Conservation (phyloP, 2,113 vertebrate species). For the Petaurus breviceps region DNA sequence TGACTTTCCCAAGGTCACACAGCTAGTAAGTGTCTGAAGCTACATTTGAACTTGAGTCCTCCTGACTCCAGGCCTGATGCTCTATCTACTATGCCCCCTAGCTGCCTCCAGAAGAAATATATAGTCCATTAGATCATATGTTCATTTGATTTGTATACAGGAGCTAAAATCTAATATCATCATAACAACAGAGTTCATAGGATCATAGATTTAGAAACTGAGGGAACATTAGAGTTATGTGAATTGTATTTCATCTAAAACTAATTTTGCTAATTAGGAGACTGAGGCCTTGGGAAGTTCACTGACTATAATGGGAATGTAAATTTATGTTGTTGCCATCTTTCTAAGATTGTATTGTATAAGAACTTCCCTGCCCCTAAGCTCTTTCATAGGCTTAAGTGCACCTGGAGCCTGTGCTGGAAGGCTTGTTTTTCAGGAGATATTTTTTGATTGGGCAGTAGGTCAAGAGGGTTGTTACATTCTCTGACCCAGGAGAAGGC, state of each 20-base stretch:
- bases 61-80: neutral
- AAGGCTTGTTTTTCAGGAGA: no score
- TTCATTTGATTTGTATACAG: neutral
- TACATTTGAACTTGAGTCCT: neutral
- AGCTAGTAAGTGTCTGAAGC: neutral
- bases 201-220: neutral
- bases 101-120: neutral
- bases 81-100: no score
- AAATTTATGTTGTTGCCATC: no score
- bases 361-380: no score
- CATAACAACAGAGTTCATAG: no score
- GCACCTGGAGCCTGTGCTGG: no score
- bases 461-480: no score
- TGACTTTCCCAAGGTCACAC: neutral
- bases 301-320: neutral
- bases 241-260: neutral
- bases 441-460: no score
- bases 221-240: neutral
- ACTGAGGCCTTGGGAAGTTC: neutral
- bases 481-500: no score
- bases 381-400: no score
- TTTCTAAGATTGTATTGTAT: no score
- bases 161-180: neutral
- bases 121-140: neutral
- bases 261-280: neutral